Conservation (phyloP, 2,113 vertebrate genomes). For the Elephantulus edwardii region DNA sequence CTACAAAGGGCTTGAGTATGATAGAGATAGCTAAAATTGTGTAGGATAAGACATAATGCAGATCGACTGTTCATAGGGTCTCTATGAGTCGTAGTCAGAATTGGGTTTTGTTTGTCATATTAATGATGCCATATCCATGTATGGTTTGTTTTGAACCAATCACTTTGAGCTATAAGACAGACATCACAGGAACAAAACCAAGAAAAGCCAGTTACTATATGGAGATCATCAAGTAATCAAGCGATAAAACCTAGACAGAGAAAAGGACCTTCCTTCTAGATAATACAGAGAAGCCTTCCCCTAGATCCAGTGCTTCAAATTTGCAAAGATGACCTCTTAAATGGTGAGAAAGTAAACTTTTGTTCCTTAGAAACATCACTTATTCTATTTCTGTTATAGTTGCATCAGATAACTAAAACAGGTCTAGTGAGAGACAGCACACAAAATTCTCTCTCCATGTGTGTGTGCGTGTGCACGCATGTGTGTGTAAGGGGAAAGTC, state of each 20-base stretch:
- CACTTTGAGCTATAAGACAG: background rate
- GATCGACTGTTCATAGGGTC: too few relatives aligned
- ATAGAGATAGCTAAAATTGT: too few relatives aligned
- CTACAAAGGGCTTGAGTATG: too few relatives aligned
- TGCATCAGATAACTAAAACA: background rate
- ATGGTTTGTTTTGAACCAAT: background rate
- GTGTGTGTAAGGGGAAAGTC: background rate
- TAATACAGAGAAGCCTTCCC: background rate
- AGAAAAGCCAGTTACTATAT: background rate
- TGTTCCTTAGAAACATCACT: background rate
- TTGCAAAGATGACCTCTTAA: background rate
- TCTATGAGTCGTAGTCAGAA: too few relatives aligned
- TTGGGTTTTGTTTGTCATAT: background rate
- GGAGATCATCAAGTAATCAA: background rate
- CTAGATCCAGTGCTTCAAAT: background rate
- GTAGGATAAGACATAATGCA: too few relatives aligned
- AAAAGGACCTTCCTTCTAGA: background rate
- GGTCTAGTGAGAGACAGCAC: background rate
- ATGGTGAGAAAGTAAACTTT: background rate
- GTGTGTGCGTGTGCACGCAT: too few relatives aligned
- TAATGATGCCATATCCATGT: background rate
- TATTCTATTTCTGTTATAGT: background rate
- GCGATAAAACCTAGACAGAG: background rate
- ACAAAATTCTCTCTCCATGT: too few relatives aligned
- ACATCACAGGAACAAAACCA: background rate